phyloP scores from a whole-genome alignment of 1,140 invertebrate species.

The Drosophila tropicalis region DNA sequence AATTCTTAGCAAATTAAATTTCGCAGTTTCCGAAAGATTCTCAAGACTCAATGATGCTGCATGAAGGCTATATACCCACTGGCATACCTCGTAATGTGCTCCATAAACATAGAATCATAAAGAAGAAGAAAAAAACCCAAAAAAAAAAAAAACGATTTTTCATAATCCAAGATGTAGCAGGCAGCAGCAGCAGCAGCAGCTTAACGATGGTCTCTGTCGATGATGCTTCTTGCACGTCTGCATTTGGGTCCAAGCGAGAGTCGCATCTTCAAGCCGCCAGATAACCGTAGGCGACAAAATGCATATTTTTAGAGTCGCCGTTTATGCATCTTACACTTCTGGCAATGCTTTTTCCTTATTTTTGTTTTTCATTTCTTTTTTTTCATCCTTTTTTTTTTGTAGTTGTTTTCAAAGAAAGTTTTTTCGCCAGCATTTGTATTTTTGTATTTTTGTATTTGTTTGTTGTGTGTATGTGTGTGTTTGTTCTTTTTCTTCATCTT shows the following conservation, averaged over 20 bases:
- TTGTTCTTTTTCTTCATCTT: slow-evolving; percentile 32
- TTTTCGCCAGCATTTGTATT: slow-evolving; percentile 20
- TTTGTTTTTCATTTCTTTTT: slow-evolving; percentile 32
- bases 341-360: slow-evolving; percentile 11
- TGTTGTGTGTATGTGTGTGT: neutral
- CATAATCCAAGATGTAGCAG: slow-evolving; percentile 40
- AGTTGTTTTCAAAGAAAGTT: slow-evolving; percentile 50
- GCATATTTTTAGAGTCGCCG: slow-evolving; percentile 17
- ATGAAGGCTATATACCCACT: neutral
- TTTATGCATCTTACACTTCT: neutral
- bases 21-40: too few relatives aligned
- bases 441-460: neutral
- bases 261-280: slow-evolving; percentile 26
- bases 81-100: neutral
- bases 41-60: too few relatives aligned
- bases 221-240: too few relatives aligned
- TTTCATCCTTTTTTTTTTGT: slow-evolving; percentile 44
- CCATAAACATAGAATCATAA: slow-evolving; percentile 47
- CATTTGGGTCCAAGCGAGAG: slow-evolving; percentile 6
- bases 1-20: neutral
- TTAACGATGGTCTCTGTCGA: neutral
- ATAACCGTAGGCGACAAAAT: slow-evolving; percentile 64
- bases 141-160: slow-evolving; percentile 64
- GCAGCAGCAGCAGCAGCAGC: slow-evolving; percentile 28
- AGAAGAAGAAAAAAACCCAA: slow-evolving; percentile 53